A percentile compares a stretch with the other conserved stretches of the same genome.
These are phyloP conservation scores for Zaprionus lineosus DNA, from an alignment of 2,888 invertebrate species.

Conservation along the genomic window DNA sequence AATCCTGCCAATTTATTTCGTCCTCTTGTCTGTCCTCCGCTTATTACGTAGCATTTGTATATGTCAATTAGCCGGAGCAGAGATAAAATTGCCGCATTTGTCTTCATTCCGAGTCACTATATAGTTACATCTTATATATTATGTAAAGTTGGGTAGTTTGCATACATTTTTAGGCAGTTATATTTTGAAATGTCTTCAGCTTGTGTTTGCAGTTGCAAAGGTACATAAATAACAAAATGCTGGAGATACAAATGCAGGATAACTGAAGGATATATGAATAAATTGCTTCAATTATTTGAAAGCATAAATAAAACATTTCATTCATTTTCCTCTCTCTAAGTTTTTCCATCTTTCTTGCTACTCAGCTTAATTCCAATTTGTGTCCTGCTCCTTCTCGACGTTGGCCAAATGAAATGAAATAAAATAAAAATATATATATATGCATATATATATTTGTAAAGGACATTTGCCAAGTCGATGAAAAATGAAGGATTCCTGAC, in stretches of 20 bases:
- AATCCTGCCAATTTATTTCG: too few species aligned
- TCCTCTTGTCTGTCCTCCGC: too few species aligned
- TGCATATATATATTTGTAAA: neutral
- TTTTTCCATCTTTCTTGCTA: slow-evolving; percentile 9
- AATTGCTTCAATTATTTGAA: slow-evolving; percentile 25
- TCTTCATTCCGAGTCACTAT: too few species aligned
- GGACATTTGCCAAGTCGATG: too few species aligned
- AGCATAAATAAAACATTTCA: slow-evolving; percentile 22
- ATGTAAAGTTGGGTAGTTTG: slow-evolving; percentile 20
- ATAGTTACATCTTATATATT: slow-evolving; percentile 7
- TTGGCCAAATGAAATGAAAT: slow-evolving; percentile 35
- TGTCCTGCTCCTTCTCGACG: slow-evolving; percentile 15
- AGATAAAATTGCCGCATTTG: slow-evolving; percentile 11
- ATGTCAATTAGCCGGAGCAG: slow-evolving; percentile 51
- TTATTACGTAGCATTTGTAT: slow-evolving; percentile 55
- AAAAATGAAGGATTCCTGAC: slow-evolving; percentile 13
- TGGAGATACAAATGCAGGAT: neutral
- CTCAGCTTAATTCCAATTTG: slow-evolving; percentile 41
- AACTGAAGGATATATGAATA: slow-evolving; percentile 29
- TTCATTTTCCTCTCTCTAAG: neutral
- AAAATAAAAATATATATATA: neutral
- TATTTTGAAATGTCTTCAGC: slow-evolving; percentile 19
- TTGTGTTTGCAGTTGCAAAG: slow-evolving; percentile 19
- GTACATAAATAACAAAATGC: slow-evolving; percentile 6
- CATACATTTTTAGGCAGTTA: slow-evolving; percentile 18